Percentiles rank a stretch among this genome's conserved stretches.
These are phyloP conservation scores for Dicycla oo DNA, from an alignment of 2,888 invertebrate species.

Conservation along the genomic window DNA sequence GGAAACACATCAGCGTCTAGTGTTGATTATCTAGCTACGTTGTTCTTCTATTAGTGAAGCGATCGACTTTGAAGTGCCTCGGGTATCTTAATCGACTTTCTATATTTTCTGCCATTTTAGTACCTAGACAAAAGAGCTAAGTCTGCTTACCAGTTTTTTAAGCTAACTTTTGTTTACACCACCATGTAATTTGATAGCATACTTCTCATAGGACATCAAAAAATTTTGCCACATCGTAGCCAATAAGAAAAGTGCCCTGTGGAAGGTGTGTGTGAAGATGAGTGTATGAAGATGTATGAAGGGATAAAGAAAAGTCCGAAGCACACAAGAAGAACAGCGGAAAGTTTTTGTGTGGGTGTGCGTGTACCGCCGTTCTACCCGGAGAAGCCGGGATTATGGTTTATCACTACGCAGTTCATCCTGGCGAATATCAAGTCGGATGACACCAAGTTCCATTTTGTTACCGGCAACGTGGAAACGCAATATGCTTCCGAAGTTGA, in stretches of 20 bases:
- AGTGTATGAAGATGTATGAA: no score
- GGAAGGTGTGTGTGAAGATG: no score
- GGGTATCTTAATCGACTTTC: constrained; percentile 25
- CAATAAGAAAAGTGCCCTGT: not conserved
- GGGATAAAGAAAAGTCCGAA: no score
- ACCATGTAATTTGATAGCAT: not conserved
- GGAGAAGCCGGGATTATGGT: no score
- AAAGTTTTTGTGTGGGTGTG: no score
- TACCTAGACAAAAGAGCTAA: not conserved
- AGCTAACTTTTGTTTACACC: not conserved
- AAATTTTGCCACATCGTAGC: not conserved
- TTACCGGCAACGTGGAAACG: no score
- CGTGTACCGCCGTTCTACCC: no score
- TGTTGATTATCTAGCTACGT: constrained; percentile 23
- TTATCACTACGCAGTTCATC: no score
- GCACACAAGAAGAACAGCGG: no score
- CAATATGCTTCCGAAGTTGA: no score
- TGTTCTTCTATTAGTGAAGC: constrained; percentile 33
- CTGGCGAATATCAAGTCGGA: no score
- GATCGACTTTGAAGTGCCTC: constrained; percentile 23
- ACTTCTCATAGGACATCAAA: not conserved
- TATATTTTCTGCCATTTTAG: constrained; percentile 24
- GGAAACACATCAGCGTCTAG: constrained; percentile 34
- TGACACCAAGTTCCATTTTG: no score
- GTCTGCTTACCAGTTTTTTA: not conserved